Evolutionary conservation across 2,797 vertebrate genomes (phyloP), one percentile per base, ranked within the genome.

Genomic region (Phylloscopus collybita): DNA sequence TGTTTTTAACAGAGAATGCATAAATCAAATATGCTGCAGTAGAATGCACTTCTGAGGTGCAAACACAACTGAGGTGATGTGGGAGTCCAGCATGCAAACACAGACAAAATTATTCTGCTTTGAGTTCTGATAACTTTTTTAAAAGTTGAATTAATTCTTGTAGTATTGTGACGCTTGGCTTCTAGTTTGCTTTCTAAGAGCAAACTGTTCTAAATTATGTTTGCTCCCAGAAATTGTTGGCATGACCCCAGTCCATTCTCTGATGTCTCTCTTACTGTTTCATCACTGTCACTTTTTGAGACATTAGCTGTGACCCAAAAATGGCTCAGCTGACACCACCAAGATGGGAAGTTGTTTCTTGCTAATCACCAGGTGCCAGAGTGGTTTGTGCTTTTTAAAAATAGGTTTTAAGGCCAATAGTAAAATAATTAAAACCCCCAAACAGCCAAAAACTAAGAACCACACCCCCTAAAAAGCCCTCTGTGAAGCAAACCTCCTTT

Each of bases 401-500:
- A 51, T 6, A 49, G 14, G 11, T 21, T 69, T 73, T 7, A 42
- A 38, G 5, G 10, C 19, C 21, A 69, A 34, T 36, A 76, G 6
- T 13, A 27, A 67, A 87, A 62, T 14, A 49, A 44, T 13, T 13
- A 3, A 22, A 49, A 36, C 6, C 1, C 13, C 42, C 21, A 49
- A 23, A 1, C 12, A 26, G 9, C 34, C 11, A 62, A 62, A 70
- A 70, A 1, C 21, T 8, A 38, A n/a, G 57, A 53, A 53, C 8
- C 4, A 16, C 6, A 5, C 2, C 7, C 18, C 3, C 3, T 12
- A 38, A 21, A 75, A 18, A 21, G 0, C 4, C 2, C 16, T 74
- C 8, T 40, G 18, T 74, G 57, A 66, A 82, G n/a, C 4, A 62
- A n/a, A 29, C 5, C 4, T 59, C 23, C 12, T 57, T 71, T 47